Base-by-base conservation (phyloP, 2,797 vertebrate genomes). In the Gymnodraco acuticeps region DNA sequence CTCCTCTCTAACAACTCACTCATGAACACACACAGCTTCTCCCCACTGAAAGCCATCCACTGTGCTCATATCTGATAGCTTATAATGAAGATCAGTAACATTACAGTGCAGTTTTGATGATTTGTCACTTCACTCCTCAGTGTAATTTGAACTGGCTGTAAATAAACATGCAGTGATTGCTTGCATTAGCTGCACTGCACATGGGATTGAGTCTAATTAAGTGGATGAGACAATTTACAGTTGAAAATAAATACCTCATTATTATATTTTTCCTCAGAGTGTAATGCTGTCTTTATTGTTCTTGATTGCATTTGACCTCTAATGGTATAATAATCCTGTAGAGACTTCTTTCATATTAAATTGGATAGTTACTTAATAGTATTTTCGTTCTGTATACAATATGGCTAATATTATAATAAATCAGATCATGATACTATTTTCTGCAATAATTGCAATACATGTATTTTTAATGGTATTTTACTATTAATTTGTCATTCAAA, bases 101-200 rank as follows among this genome's bases (percentile, higher is more conserved):
- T 55, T 47, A 56, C 59, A 38, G 17, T 33, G 61, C 71, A 42
- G 66, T 64, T 61, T 23, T 42, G 46, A 70, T 73, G 70, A 42
- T 23, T 56, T 80, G 55, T 61, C 83, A 74, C 72, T 85, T 86
- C 53, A 67, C 64, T 71, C 64, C 80, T 81, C 69, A 38, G 0
- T 53, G 69, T 75, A 78, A 86, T 86, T 83, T 69, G 27, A 81
- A 72, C 31, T 73, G 78, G 42, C 53, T 47, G 73, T 75, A 81
- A 82, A 84, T 83, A 82, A 87, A 87, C 80, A 81, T 47, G 54
- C 70, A 64, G 59, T 73, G 78, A 85, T 77, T 86, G 82, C 72
- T 81, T 75, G 78, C 80, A 87, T 90, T 71, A 82, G 61, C 77
- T 61, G 62, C 52, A 62, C 56, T 46, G 20, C 68, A 67, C 68